Percentiles rank a stretch among this genome's conserved stretches.
phyloP scores from a whole-genome alignment of 2,113 vertebrate species.

The Pseudopipra pipra region DNA sequence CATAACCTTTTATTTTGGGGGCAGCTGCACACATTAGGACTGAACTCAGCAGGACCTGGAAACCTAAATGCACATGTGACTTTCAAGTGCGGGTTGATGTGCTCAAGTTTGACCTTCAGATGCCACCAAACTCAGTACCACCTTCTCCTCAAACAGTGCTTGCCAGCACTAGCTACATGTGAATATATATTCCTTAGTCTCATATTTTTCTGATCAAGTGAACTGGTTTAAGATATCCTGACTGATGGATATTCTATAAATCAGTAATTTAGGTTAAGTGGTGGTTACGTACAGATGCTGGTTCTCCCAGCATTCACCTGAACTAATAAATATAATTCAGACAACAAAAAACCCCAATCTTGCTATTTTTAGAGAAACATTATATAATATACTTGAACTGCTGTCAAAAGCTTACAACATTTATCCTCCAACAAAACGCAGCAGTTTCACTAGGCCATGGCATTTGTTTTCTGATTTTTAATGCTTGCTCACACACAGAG shows the following conservation, averaged over 20 bases:
- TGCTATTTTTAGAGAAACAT: slow-evolving; percentile 40
- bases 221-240: background rate
- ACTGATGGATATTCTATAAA: background rate
- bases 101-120: background rate
- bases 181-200: background rate
- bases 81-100: background rate
- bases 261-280: background rate
- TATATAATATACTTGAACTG: slow-evolving; percentile 13
- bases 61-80: background rate
- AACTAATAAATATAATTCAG: slow-evolving; percentile 9
- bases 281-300: background rate
- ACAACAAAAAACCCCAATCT: background rate
- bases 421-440: background rate
- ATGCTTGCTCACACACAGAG: background rate
- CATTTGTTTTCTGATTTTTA: background rate
- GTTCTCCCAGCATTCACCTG: background rate
- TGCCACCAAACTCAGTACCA: background rate
- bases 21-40: background rate
- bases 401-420: slow-evolving; percentile 22
- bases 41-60: background rate
- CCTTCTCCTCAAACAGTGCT: background rate
- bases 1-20: background rate
- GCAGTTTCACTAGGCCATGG: background rate
- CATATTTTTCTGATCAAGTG: background rate
- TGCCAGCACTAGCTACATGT: background rate